These are phyloP conservation scores for Agrochola circellaris DNA, from an alignment of 2,888 invertebrate species.

Conservation along the genomic window DNA sequence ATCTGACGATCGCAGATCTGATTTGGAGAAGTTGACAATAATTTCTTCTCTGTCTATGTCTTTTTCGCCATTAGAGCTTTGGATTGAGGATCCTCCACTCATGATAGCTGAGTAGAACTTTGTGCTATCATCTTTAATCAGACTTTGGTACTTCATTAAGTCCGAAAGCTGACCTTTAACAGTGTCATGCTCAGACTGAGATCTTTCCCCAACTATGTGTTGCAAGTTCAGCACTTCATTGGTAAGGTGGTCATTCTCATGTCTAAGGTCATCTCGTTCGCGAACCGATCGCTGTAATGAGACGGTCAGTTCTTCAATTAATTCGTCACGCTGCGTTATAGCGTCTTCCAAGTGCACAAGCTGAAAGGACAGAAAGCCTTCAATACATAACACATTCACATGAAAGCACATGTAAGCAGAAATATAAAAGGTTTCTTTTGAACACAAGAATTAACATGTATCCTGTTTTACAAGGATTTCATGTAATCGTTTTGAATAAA, in stretches of 20 bases:
- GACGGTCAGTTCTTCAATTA: slow-evolving; percentile 93
- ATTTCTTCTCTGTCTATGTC: slow-evolving; percentile 89
- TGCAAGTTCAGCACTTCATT: slow-evolving; percentile 90
- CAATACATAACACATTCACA: slow-evolving; percentile 73
- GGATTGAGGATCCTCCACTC: slow-evolving; percentile 83
- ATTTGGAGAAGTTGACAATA: slow-evolving; percentile 84
- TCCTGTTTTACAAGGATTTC: slow-evolving; percentile 3
- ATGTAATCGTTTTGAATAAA: slow-evolving; percentile 27
- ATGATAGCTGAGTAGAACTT: slow-evolving; percentile 86
- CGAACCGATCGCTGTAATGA: slow-evolving; percentile 92
- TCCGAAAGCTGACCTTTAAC: slow-evolving; percentile 86
- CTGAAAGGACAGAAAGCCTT: slow-evolving; percentile 90
- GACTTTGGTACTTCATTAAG: slow-evolving; percentile 85
- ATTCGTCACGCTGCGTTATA: slow-evolving; percentile 92
- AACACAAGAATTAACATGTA: slow-evolving; percentile 2
- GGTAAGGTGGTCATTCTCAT: slow-evolving; percentile 91
- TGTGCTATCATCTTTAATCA: slow-evolving; percentile 86
- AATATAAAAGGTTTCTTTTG: background rate
- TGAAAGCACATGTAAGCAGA: slow-evolving; percentile 64
- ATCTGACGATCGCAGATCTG: slow-evolving; percentile 82
- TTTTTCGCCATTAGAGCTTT: slow-evolving; percentile 86
- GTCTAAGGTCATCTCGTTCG: slow-evolving; percentile 91
- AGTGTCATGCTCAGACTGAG: slow-evolving; percentile 83
- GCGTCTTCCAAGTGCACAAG: slow-evolving; percentile 94
- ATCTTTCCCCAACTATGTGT: slow-evolving; percentile 79